A percentile compares a stretch with the other conserved stretches of the same genome.
phyloP scores from a whole-genome alignment of 2,113 vertebrate species.

The Stigmatopora argus region DNA sequence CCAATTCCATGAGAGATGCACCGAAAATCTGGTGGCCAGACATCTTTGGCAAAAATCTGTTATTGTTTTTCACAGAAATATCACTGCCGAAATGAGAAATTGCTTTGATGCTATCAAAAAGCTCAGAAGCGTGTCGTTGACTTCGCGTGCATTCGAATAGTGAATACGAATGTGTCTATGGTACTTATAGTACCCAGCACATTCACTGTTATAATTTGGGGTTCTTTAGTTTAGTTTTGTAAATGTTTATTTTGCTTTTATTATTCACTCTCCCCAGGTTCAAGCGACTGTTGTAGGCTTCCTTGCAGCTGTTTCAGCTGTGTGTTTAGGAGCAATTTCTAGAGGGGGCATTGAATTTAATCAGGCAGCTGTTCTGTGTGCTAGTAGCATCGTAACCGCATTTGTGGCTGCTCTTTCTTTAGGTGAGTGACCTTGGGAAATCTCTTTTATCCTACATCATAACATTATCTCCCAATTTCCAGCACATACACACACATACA shows the following conservation, averaged over 20 bases:
- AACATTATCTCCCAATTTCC: not conserved
- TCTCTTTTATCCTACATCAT: not conserved
- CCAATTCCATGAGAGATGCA: not conserved
- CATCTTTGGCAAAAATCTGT: too few species aligned
- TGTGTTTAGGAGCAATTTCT: constrained; percentile 80
- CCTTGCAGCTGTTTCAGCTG: constrained; percentile 83
- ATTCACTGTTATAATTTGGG: too few species aligned
- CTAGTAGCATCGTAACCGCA: constrained; percentile 87
- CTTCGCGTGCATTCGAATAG: too few species aligned
- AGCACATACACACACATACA: too few species aligned
- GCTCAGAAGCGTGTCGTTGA: too few species aligned
- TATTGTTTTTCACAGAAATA: too few species aligned
- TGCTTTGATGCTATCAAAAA: too few species aligned
- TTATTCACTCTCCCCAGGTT: constrained; percentile 65
- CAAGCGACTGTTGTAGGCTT: constrained; percentile 93
- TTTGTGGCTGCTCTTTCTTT: constrained; percentile 85
- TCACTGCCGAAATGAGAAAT: too few species aligned
- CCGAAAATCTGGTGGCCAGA: too few species aligned
- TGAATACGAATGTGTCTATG: too few species aligned
- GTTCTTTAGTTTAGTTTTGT: too few species aligned
- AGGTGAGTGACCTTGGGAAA: constrained; percentile 64
- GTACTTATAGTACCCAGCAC: too few species aligned
- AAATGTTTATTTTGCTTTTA: not conserved
- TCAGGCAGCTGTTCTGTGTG: constrained; percentile 82
- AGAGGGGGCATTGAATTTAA: constrained; percentile 77